Evolutionary conservation across 2,888 invertebrate genomes (phyloP), one percentile per base, ranked within the genome.

Genomic region (Heliconius ismenius): DNA sequence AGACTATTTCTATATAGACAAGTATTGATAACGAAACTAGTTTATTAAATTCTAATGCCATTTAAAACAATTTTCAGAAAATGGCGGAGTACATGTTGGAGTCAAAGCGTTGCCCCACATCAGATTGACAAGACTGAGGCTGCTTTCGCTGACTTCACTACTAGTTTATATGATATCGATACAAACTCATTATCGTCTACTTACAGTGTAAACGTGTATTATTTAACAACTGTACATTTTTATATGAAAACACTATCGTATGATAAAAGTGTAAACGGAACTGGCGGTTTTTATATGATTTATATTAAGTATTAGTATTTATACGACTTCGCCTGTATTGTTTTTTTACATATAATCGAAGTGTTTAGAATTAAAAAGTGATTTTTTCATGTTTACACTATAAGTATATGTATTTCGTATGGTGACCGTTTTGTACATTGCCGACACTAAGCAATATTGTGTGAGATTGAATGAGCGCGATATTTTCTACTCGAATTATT

Each of bases 81-180:
- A 84, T 80, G 83, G 83, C 80, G 84, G 84, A 84, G 84, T 73
- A 77, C 67, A 85, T 67, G 54, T 63, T 58, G 85, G 86, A 86
- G 86, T 85, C 85, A 87, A 85, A 86, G 86, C 86, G 87, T 87
- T 87, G 90, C 90, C 89, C 91, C 88, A 88, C 92, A 92, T 90
- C 92, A 82, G 87, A 89, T 85, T 89, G 90, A 90, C 90, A 92
- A 93, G 93, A 93, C 92, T 93, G 93, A 93, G 91, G 92, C 90
- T 89, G 92, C 91, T 92, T 90, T 90, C 91, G 87, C 89, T 86
- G 86, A 87, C 89, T 89, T 88, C 90, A 89, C 86, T 88, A 87
- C 84, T 91, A 92, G 88, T 87, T 89, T 88, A 87, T 90, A 90
- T 82, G 84, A 87, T 89, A 90, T 88, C 89, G 84, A 89, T 86